These are phyloP conservation scores for Oreochromis spilurus DNA, from an alignment of 2,113 vertebrate species.

Conservation along the genomic window DNA sequence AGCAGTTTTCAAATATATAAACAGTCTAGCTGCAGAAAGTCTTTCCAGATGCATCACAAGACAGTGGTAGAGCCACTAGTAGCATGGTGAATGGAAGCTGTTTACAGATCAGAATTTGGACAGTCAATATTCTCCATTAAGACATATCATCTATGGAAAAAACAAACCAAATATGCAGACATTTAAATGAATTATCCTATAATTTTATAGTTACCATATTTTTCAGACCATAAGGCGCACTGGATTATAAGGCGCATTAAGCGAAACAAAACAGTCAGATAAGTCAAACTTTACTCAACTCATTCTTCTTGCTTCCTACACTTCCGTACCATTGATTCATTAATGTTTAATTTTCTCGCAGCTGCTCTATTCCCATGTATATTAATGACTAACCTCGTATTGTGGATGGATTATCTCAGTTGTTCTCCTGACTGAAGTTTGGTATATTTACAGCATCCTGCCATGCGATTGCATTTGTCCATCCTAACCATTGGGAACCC, in stretches of 20 bases:
- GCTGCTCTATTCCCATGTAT: background rate
- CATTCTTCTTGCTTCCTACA: background rate
- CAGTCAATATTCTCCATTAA: background rate
- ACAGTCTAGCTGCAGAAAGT: background rate
- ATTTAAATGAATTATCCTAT: background rate
- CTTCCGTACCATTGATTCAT: background rate
- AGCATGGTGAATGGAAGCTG: background rate
- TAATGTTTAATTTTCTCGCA: background rate
- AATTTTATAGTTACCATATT: background rate
- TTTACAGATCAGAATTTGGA: background rate
- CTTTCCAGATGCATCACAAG: background rate
- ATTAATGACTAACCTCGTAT: background rate
- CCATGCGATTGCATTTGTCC: background rate
- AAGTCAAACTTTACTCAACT: background rate
- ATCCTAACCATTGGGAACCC: background rate
- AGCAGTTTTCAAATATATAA: background rate
- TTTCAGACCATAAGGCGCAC: background rate
- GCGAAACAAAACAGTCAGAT: background rate
- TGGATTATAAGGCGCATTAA: background rate
- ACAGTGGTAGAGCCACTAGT: background rate
- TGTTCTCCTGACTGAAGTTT: background rate
- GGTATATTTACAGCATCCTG: background rate
- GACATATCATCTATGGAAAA: background rate
- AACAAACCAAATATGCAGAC: background rate
- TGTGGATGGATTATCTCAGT: background rate